Base-by-base conservation (phyloP, 2,888 invertebrate species). In the Nephrocerus scutellatus region DNA sequence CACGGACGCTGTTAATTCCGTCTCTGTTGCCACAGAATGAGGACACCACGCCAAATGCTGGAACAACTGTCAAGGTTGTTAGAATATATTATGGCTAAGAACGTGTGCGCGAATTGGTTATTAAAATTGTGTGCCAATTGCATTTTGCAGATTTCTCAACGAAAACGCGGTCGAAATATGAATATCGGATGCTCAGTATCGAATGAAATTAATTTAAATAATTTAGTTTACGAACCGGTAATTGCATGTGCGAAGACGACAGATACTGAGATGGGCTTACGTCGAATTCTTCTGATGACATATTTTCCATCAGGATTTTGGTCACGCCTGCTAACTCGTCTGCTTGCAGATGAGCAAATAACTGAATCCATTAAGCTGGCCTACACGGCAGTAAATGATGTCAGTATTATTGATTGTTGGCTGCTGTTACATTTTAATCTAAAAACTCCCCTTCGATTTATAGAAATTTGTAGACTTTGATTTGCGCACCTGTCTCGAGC, bases 271-370 rank as follows among this genome's bases (percentile, higher is more conserved):
- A 53, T 54, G 36, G 63, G 64, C 0, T 29, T 66, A 9, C 55
- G 63, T n/a, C 74, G 92, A 1, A 72, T 96, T 36, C 72, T 98
- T 10, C 75, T 97, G 8, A 84, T 97, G 80, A 91, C 95, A 0
- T 98, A 98, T 70, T 91, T 97, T 62, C 98, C 98, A 2, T 86
- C 90, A 48, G 97, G 97, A 2, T 97, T 98, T 72, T 98, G 97
- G 96, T 87, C 96, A 1, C 74, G 97, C 2, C 75, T 98, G 15
- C 85, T 91, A 46, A 89, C 93, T 0, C 72, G 96, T n/a, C 79
- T 95, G 44, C 70, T 96, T 39, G 92, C 92, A 0, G 96, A 96
- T 61, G 82, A 86, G 49, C 77, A 83, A 21, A 81, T 91, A 13
- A 79, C 84, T 0, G 83, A 83, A 46, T 84, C 86, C 9, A 81